A percentile compares a stretch with the other conserved stretches of the same genome.
phyloP scores from a whole-genome alignment of 2,888 invertebrate genomes.

The Pollenia angustigena region DNA sequence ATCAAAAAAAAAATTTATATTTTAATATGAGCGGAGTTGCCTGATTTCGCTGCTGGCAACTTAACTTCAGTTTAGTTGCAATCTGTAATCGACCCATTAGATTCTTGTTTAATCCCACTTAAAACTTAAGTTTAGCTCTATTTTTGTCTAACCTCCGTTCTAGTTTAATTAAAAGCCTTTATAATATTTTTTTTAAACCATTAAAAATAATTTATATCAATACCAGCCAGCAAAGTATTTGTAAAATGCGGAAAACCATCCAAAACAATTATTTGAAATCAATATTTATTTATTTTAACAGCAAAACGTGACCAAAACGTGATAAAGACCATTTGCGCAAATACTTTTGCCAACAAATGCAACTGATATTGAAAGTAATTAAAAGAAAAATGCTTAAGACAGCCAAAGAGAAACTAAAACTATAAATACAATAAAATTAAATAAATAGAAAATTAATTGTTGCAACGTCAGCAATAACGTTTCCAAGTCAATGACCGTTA shows the following conservation, averaged over 20 bases:
- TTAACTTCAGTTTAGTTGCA: too few relatives aligned
- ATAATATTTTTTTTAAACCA: too few relatives aligned
- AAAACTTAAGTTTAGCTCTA: too few relatives aligned
- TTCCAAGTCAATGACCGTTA: constrained; percentile 53
- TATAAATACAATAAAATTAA: constrained; percentile 39
- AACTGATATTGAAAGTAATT: constrained; percentile 48
- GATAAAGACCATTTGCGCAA: constrained; percentile 43
- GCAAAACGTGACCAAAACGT: constrained; percentile 65
- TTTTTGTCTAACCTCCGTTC: too few relatives aligned
- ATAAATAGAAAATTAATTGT: constrained; percentile 55
- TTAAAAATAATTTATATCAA: too few relatives aligned
- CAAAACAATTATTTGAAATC: constrained; percentile 8
- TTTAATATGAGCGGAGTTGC: too few relatives aligned
- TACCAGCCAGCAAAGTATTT: constrained; percentile 25
- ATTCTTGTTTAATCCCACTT: too few relatives aligned
- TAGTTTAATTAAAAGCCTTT: too few relatives aligned
- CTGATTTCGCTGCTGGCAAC: too few relatives aligned
- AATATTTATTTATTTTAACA: constrained; percentile 55
- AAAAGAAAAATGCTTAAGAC: constrained; percentile 39
- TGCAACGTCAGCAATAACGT: constrained; percentile 45
- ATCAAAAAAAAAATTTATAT: too few relatives aligned
- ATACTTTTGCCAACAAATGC: not conserved
- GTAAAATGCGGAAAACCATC: constrained; percentile 36
- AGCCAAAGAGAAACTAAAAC: constrained; percentile 8
- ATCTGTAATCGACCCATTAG: too few relatives aligned